These are phyloP conservation scores for Phyllostomus discolor DNA, from an alignment of 2,113 vertebrate species.

Conservation along the genomic window DNA sequence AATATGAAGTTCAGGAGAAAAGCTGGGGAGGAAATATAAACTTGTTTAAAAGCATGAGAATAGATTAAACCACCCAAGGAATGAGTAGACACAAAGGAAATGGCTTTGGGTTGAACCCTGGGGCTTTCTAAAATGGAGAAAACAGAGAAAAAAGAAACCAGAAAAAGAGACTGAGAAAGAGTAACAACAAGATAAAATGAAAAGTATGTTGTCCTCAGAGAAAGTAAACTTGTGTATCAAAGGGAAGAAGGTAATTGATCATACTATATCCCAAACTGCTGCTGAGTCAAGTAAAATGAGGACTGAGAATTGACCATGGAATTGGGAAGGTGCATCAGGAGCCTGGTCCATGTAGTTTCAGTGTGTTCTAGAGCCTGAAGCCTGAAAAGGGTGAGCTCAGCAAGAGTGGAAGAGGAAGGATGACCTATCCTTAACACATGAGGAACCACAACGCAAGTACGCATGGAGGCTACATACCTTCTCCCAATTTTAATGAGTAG, in stretches of 20 bases:
- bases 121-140: background rate
- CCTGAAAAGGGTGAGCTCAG: background rate
- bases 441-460: background rate
- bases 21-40: background rate
- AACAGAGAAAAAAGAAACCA: background rate
- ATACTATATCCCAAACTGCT: background rate
- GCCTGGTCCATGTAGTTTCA: background rate
- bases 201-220: background rate
- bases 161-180: background rate
- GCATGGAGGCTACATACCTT: background rate
- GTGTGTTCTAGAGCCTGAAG: background rate
- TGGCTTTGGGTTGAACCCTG: background rate
- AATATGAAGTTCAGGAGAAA: background rate
- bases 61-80: background rate
- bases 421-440: background rate
- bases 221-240: background rate
- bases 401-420: background rate
- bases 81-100: background rate
- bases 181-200: background rate
- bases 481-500: background rate
- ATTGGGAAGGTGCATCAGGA: background rate
- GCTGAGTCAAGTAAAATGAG: background rate
- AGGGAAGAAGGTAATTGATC: background rate
- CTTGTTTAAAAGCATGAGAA: background rate
- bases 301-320: background rate